Percentiles rank a stretch among this genome's conserved stretches.
Conservation (phyloP, 2,113 vertebrate genomes). For the Lucifuga dentata region DNA sequence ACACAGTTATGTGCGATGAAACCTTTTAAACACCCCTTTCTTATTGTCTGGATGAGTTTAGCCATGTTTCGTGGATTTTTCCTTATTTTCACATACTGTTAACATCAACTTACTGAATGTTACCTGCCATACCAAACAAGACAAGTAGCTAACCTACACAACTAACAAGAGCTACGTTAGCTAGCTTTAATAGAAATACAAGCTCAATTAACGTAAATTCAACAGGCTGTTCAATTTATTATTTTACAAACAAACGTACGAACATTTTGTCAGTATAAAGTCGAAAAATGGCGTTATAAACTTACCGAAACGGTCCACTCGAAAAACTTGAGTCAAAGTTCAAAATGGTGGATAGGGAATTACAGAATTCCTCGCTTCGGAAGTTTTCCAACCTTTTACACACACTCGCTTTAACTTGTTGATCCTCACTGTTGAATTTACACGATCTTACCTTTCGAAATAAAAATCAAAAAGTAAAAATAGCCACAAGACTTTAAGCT, state of each 20-base stretch:
- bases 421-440: not conserved
- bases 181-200: not conserved
- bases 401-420: constrained; percentile 18
- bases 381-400: constrained; percentile 68
- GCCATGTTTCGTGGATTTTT: too few relatives aligned
- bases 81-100: too few relatives aligned
- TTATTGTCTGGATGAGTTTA: too few relatives aligned
- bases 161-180: constrained; percentile 20
- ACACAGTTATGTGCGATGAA: not conserved
- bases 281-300: not conserved
- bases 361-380: constrained; percentile 63
- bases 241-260: fast-evolving
- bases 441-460: not conserved
- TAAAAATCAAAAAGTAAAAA: not conserved
- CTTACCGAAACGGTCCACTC: constrained; percentile 61
- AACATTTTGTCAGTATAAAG: not conserved
- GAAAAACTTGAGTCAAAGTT: constrained; percentile 70
- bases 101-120: not conserved
- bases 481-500: not conserved
- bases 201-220: not conserved
- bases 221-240: not conserved
- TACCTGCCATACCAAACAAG: constrained; percentile 51
- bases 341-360: constrained; percentile 84
- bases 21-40: fast-evolving
- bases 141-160: constrained; percentile 57